phyloP scores from a whole-genome alignment of 2,888 invertebrate genomes.

The Meteorus cinctellus region DNA sequence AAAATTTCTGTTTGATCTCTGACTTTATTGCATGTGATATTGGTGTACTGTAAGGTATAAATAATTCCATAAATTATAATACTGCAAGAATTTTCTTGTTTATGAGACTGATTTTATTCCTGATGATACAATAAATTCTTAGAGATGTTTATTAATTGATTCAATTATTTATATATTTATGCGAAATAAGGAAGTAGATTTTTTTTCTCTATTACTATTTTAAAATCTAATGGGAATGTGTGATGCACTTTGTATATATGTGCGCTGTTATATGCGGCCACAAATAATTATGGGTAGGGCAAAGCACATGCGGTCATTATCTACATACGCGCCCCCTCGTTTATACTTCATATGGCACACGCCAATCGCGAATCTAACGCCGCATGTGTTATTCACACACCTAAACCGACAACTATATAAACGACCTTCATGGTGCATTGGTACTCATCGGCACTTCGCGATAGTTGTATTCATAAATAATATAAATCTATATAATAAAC shows the following conservation, averaged over 20 bases:
- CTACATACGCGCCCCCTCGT: not conserved
- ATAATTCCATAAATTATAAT: not conserved
- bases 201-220: not conserved
- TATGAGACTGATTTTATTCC: no score
- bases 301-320: not conserved
- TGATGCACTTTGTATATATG: not conserved
- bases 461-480: not conserved
- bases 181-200: not conserved
- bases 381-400: not conserved
- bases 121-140: not conserved
- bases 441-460: not conserved
- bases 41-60: not conserved
- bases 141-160: not conserved
- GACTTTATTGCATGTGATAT: not conserved
- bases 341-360: constrained; percentile 5
- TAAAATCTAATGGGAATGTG: not conserved
- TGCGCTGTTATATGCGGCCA: no score
- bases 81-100: not conserved
- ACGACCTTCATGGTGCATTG: constrained; percentile 15
- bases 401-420: constrained; percentile 3
- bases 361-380: constrained; percentile 1
- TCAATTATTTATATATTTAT: not conserved
- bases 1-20: not conserved
- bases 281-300: constrained; percentile 3
- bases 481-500: not conserved